phyloP scores from a whole-genome alignment of 2,888 invertebrate genomes.

The Theodoxus fluviatilis region DNA sequence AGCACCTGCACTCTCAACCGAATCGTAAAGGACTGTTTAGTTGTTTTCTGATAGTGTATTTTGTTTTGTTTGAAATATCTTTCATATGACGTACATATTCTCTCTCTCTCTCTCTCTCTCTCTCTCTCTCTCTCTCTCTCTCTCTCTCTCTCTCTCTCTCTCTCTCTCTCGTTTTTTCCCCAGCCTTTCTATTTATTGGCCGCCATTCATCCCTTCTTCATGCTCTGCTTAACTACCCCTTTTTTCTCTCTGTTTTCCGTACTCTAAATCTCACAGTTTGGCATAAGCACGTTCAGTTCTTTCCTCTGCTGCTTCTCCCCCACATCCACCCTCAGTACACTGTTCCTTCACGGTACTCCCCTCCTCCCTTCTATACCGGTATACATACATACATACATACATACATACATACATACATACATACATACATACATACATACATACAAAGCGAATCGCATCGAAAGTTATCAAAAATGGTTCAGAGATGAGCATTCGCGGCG shows the following conservation, averaged over 20 bases:
- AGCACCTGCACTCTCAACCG: too few relatives aligned
- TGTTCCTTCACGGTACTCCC: neutral
- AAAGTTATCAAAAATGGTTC: too few relatives aligned
- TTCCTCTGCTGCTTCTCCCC: neutral
- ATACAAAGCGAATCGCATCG: too few relatives aligned
- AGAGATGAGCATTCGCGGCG: too few relatives aligned
- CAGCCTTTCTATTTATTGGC: neutral
- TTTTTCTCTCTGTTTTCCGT: neutral
- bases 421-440: conserved; percentile 16
- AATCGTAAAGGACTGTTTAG: too few relatives aligned
- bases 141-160: neutral
- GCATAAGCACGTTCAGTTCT: neutral
- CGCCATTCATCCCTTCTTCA: neutral
- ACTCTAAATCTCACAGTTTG: neutral
- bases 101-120: neutral
- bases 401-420: conserved; percentile 16
- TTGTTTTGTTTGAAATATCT: too few relatives aligned
- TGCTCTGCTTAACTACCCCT: neutral
- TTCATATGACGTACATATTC: too few relatives aligned
- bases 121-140: neutral
- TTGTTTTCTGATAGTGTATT: too few relatives aligned
- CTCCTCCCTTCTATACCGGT: neutral
- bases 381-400: conserved; percentile 6
- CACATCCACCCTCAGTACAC: neutral
- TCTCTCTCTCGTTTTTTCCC: neutral